phyloP scores from a whole-genome alignment of 2,113 vertebrate species.

The Microtus montanus region DNA sequence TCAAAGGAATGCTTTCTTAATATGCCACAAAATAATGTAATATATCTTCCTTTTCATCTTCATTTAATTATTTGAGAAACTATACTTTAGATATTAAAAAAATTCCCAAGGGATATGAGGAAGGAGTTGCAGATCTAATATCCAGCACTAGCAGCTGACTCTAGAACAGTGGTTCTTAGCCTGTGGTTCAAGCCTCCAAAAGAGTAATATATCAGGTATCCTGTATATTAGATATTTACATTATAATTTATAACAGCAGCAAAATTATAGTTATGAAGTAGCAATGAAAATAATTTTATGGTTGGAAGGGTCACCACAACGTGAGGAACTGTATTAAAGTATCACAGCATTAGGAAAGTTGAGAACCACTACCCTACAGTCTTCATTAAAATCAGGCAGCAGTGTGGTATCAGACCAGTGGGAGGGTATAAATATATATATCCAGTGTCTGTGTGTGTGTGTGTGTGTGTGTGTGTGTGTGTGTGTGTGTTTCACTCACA shows the following conservation, averaged over 20 bases:
- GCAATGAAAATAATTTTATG: neutral
- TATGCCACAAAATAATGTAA: neutral
- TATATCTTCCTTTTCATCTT: neutral
- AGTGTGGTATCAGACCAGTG: fast-evolving
- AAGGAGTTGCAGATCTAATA: neutral
- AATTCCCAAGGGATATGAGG: neutral
- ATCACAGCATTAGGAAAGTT: no score
- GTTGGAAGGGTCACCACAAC: neutral
- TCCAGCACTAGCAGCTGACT: neutral
- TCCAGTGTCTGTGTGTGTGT: neutral
- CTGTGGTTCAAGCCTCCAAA: neutral
- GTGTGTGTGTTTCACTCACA: neutral
- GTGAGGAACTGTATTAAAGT: neutral
- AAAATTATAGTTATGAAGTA: neutral
- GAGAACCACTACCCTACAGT: neutral
- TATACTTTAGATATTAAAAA: neutral
- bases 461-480: neutral
- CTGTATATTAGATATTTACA: neutral
- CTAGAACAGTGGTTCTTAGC: neutral
- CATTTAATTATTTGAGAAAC: neutral
- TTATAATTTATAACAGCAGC: neutral
- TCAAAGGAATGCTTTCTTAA: neutral
- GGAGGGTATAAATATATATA: neutral
- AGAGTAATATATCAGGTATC: no score
- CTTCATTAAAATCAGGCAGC: fast-evolving